phyloP scores from a whole-genome alignment of 2,113 vertebrate species.

The Choloepus hoffmanni region DNA sequence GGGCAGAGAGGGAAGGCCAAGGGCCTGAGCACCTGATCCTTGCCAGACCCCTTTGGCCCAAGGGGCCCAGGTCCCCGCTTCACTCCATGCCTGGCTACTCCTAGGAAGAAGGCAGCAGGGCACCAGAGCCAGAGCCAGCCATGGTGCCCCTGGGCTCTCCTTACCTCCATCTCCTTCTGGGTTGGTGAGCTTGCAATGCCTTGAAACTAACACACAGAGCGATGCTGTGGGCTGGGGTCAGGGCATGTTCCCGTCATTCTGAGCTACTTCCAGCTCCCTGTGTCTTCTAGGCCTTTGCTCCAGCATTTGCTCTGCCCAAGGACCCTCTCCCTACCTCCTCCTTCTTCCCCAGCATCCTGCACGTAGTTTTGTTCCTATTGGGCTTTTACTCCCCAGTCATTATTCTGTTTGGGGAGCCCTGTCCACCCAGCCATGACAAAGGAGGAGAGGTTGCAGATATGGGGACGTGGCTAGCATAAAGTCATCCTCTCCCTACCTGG shows the following conservation, averaged over 20 bases:
- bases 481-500: no score
- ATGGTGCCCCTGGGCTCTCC: fast-evolving
- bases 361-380: fast-evolving
- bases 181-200: fast-evolving
- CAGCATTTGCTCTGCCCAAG: neutral
- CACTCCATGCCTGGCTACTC: neutral
- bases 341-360: neutral
- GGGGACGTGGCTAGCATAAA: fast-evolving
- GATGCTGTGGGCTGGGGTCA: fast-evolving
- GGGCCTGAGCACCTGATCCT: neutral
- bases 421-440: neutral
- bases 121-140: neutral
- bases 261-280: neutral
- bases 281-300: neutral
- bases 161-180: neutral
- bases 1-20: neutral
- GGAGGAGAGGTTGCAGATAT: neutral
- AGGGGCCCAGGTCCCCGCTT: neutral
- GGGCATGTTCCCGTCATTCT: fast-evolving
- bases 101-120: neutral
- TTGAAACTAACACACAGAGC: neutral
- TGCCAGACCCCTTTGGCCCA: neutral
- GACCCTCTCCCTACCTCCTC: neutral
- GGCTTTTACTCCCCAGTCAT: neutral
- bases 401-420: neutral